phyloP scores from a whole-genome alignment of 2,797 vertebrate genomes.

The Manis javanica region DNA sequence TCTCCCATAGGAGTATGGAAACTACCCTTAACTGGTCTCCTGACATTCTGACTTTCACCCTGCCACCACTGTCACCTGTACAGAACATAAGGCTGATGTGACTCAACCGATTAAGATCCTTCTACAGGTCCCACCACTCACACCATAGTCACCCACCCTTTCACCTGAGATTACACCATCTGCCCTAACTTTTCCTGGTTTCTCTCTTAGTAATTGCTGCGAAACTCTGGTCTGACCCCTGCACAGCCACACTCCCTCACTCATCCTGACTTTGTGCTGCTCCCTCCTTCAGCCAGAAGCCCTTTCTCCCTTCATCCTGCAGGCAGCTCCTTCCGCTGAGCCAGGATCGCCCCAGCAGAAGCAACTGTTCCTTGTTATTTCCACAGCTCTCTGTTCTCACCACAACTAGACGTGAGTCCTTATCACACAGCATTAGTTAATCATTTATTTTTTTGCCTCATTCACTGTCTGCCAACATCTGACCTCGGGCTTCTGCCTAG shows the following conservation, averaged over 20 bases:
- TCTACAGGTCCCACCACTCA: not conserved
- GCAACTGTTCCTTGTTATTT: not conserved
- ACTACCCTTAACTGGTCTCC: not conserved
- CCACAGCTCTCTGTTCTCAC: not conserved
- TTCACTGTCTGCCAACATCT: slow-evolving; percentile 12
- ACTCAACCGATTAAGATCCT: not conserved
- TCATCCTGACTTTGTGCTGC: not conserved
- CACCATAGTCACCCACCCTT: not conserved
- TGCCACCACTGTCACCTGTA: not conserved
- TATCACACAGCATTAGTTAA: not conserved
- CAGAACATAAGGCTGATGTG: not conserved
- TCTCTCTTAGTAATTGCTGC: not conserved
- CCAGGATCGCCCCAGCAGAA: not conserved
- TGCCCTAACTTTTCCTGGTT: not conserved
- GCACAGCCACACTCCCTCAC: not conserved
- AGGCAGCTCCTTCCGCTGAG: not conserved
- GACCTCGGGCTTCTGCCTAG: not conserved
- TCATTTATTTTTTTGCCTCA: slow-evolving; percentile 31
- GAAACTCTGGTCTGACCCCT: not conserved
- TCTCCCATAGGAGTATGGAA: not conserved
- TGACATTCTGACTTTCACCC: not conserved
- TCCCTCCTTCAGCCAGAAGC: not conserved
- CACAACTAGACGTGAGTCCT: not conserved
- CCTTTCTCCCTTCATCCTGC: not conserved
- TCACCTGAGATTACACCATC: not conserved